A percentile compares a stretch with the other conserved stretches of the same genome.
Conservation (phyloP, 2,113 vertebrate genomes). For the Serilophus lunatus region DNA sequence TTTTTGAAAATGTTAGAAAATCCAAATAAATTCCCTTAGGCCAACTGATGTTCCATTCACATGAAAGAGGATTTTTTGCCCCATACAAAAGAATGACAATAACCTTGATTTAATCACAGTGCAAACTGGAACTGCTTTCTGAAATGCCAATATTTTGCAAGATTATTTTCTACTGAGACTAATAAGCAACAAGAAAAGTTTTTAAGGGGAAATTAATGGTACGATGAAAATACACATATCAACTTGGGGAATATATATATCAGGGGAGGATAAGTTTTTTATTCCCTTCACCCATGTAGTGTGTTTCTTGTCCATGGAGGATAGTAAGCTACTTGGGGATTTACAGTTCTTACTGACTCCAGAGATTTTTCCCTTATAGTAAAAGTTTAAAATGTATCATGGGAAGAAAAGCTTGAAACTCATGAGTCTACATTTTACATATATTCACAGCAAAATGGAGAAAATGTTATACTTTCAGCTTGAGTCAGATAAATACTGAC, state of each 20-base stretch:
- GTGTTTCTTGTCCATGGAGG: neutral
- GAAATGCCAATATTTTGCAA: neutral
- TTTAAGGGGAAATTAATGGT: neutral
- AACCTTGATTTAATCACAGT: neutral
- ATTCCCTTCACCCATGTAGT: neutral
- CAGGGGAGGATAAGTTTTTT: neutral
- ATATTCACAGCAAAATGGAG: neutral
- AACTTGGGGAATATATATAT: neutral
- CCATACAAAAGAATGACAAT: neutral
- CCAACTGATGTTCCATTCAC: neutral
- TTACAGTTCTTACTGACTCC: neutral
- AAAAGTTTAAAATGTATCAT: neutral
- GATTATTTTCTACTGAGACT: neutral
- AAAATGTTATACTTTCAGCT: neutral
- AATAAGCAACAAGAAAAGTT: neutral
- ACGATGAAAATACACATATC: neutral
- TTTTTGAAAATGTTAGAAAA: neutral
- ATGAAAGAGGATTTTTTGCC: neutral
- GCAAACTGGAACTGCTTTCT: neutral
- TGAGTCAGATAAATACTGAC: neutral
- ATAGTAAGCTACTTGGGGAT: neutral
- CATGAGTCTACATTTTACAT: neutral
- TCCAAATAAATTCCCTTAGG: neutral
- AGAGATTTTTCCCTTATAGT: neutral
- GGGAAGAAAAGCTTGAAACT: neutral